Conservation (phyloP, 1,140 invertebrate genomes). For the Augochlora pura region DNA sequence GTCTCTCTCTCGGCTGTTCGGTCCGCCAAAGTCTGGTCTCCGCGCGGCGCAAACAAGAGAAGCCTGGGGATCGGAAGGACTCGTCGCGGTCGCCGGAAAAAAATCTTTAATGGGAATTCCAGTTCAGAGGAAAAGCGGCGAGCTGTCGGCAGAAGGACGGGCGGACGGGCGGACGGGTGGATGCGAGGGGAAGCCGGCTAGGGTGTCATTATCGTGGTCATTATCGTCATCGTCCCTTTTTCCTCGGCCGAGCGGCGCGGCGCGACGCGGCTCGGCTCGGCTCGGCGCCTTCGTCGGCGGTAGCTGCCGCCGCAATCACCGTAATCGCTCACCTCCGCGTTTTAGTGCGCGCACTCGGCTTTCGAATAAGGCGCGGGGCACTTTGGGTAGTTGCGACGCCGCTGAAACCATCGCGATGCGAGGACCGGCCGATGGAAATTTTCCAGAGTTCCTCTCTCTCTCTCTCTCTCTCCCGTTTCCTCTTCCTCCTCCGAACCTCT, state of each 20-base stretch:
- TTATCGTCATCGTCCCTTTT: constrained; percentile 23
- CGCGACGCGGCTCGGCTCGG: background rate
- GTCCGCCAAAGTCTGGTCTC: too few species aligned
- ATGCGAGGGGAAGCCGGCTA: background rate
- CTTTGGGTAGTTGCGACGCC: background rate
- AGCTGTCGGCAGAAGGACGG: too few species aligned
- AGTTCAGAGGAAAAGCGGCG: background rate
- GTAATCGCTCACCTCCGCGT: constrained; percentile 17
- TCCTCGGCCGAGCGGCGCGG: too few species aligned
- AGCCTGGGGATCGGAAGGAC: constrained; percentile 1
- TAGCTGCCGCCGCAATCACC: constrained; percentile 11
- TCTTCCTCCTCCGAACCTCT: background rate
- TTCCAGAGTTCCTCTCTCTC: constrained; percentile 15
- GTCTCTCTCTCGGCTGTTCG: background rate
- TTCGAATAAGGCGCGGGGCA: background rate
- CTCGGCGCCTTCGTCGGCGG: background rate
- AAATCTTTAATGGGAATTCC: constrained; percentile 10
- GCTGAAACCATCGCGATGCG: background rate
- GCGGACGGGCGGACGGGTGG: too few species aligned
- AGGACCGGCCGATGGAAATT: constrained; percentile 15
- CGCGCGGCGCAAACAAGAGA: background rate
- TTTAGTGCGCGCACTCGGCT: background rate
- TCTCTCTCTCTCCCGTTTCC: background rate
- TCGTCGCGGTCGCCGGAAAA: background rate
- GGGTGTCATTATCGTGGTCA: constrained; percentile 24